Evolutionary conservation across 2,797 vertebrate species (phyloP).

Genomic region (Microctenopoma steveboyesi): DNA sequence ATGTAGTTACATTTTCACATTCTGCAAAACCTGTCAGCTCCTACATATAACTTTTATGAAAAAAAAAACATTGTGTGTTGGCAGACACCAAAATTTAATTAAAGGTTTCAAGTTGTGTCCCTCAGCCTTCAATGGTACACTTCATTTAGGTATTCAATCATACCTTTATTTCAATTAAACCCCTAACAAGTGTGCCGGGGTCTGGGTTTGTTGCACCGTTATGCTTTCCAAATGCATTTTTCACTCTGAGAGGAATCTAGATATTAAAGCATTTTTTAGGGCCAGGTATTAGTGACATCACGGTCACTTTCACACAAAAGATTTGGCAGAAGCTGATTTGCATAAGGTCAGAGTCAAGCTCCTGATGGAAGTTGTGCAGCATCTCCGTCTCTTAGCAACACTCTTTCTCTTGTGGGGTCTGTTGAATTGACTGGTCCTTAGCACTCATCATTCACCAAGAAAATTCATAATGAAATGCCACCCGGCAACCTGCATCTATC

Average conservation of each 20-base stretch:
- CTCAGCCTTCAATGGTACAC: slow-evolving; percentile 29
- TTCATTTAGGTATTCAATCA: slow-evolving; percentile 33
- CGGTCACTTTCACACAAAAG: slow-evolving; percentile 90
- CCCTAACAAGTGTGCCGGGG: slow-evolving; percentile 24
- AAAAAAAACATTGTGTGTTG: background rate
- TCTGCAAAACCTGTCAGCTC: slow-evolving; percentile 14
- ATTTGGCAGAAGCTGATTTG: slow-evolving; percentile 94
- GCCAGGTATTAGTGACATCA: slow-evolving; percentile 92
- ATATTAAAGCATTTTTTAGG: slow-evolving; percentile 85
- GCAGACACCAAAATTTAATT: slow-evolving; percentile 34
- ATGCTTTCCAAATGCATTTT: slow-evolving; percentile 77
- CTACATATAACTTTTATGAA: slow-evolving; percentile 19
- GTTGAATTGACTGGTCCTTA: slow-evolving; percentile 94
- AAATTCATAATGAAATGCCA: slow-evolving; percentile 96
- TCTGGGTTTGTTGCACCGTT: slow-evolving; percentile 41
- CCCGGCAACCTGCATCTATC: slow-evolving; percentile 92
- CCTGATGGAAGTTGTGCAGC: slow-evolving; percentile 96
- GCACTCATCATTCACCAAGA: slow-evolving; percentile 95
- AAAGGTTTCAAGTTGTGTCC: slow-evolving; percentile 22
- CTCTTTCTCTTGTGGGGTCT: slow-evolving; percentile 90
- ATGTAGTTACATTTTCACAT: slow-evolving; percentile 8
- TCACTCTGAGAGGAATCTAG: slow-evolving; percentile 86
- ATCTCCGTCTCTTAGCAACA: slow-evolving; percentile 99
- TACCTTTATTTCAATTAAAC: slow-evolving; percentile 57
- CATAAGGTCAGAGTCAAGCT: slow-evolving; percentile 97